phyloP scores from a whole-genome alignment of 2,888 invertebrate species.

The Cyclophora punctaria region DNA sequence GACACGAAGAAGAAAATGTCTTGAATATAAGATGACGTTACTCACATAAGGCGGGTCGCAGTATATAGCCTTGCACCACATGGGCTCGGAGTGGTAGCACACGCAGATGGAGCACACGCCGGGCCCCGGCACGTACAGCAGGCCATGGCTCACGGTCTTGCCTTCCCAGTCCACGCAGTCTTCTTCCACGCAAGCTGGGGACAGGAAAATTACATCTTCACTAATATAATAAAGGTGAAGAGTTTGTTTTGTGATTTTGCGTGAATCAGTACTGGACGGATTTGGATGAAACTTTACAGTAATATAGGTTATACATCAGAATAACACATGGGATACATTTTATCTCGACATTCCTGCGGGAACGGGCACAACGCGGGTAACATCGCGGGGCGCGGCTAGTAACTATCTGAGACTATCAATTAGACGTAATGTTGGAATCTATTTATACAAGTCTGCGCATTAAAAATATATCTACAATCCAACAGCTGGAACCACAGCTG shows the following conservation, averaged over 20 bases:
- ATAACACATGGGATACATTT: too few species aligned
- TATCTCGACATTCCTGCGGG: too few species aligned
- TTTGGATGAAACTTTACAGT: too few species aligned
- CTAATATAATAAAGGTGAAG: too few species aligned
- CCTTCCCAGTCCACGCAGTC: constrained; percentile 91
- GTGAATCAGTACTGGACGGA: too few species aligned
- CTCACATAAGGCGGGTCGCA: constrained; percentile 90
- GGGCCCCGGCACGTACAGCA: constrained; percentile 88
- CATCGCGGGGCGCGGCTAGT: too few species aligned
- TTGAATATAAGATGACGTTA: constrained; percentile 18
- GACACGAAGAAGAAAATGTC: too few species aligned
- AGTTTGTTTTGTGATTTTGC: too few species aligned
- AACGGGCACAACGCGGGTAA: too few species aligned
- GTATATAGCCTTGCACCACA: constrained; percentile 91
- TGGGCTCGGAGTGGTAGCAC: constrained; percentile 88
- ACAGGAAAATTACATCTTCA: constrained; percentile 17
- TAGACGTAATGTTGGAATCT: not conserved
- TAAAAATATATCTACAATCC: not conserved
- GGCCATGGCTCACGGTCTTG: constrained; percentile 83
- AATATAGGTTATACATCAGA: too few species aligned
- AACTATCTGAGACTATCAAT: not conserved
- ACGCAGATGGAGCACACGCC: constrained; percentile 90
- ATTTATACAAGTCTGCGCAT: too few species aligned
- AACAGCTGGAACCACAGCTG: not conserved
- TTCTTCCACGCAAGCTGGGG: constrained; percentile 79